Evolutionary conservation across 2,888 invertebrate genomes (phyloP).

Genomic region (Ichneumoninae sp.): DNA sequence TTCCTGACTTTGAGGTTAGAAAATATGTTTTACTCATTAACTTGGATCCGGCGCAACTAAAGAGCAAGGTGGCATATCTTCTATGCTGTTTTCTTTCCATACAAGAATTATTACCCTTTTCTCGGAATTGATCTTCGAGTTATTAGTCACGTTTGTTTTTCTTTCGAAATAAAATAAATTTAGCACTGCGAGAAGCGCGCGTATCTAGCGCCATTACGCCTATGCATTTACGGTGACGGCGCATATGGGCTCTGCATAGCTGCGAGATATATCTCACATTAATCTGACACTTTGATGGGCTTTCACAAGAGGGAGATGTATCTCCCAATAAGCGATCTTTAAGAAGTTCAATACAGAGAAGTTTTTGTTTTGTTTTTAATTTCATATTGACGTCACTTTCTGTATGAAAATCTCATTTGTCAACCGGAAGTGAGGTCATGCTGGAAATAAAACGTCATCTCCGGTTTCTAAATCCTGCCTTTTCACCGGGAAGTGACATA

Average conservation of each 20-base stretch:
- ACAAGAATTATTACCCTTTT: neutral
- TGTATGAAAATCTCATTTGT: too few relatives aligned
- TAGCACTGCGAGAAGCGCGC: neutral
- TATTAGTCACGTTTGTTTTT: conserved; percentile 1
- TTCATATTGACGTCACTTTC: too few relatives aligned
- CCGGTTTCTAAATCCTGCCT: too few relatives aligned
- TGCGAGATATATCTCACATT: too few relatives aligned
- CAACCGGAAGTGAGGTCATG: too few relatives aligned
- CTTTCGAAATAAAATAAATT: neutral
- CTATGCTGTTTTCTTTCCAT: neutral
- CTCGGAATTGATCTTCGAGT: neutral
- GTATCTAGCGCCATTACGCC: neutral
- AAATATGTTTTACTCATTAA: neutral
- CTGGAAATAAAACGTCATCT: too few relatives aligned
- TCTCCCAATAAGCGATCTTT: too few relatives aligned
- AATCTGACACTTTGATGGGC: too few relatives aligned
- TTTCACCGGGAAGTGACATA: too few relatives aligned
- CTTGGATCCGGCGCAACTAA: neutral
- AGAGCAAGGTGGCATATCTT: neutral
- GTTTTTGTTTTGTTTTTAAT: too few relatives aligned
- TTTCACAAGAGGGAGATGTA: too few relatives aligned
- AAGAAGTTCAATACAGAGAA: too few relatives aligned
- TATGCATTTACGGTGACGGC: neutral
- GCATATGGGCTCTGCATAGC: neutral
- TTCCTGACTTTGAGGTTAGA: conserved; percentile 39